Conservation (phyloP, 30 jellyfish, hydroid and myxozoan species). For the Sanderia malayensis region DNA sequence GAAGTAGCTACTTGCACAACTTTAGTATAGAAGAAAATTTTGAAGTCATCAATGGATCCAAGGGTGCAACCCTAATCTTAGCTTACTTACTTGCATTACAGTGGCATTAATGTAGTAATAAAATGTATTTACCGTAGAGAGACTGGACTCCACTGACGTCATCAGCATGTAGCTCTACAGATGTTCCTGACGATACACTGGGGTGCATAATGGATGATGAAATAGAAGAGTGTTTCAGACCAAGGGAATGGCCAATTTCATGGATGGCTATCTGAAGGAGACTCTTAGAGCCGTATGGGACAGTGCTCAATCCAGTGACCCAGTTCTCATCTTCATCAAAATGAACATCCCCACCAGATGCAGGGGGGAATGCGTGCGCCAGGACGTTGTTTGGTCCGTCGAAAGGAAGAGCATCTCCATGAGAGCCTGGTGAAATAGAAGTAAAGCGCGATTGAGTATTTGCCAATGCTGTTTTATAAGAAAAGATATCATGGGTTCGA, state of each 20-base stretch:
- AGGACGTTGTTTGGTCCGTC: constrained; percentile 83
- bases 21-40: neutral
- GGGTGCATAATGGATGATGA: constrained; percentile 58
- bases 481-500: no score
- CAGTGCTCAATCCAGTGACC: constrained; percentile 43
- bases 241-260: constrained; percentile 82
- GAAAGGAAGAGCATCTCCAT: constrained; percentile 82
- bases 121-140: constrained; percentile 54
- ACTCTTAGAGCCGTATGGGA: constrained; percentile 39
- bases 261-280: constrained; percentile 67
- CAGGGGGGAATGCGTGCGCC: constrained; percentile 92
- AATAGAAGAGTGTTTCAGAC: constrained; percentile 60
- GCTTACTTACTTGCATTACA: no score
- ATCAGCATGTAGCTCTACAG: constrained; percentile 46
- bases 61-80: neutral
- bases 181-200: constrained; percentile 8
- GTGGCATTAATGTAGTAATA: no score
- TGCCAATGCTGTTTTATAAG: no score
- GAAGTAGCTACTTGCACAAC: neutral
- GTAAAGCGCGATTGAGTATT: no score
- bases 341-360: constrained; percentile 72
- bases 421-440: constrained; percentile 28
- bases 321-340: constrained; percentile 92
- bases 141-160: constrained; percentile 73
- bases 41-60: neutral